A percentile compares a stretch with the other conserved stretches of the same genome.
These are phyloP conservation scores for Trichonephila clavipes DNA, from an alignment of 1,140 invertebrate genomes.

Conservation along the genomic window DNA sequence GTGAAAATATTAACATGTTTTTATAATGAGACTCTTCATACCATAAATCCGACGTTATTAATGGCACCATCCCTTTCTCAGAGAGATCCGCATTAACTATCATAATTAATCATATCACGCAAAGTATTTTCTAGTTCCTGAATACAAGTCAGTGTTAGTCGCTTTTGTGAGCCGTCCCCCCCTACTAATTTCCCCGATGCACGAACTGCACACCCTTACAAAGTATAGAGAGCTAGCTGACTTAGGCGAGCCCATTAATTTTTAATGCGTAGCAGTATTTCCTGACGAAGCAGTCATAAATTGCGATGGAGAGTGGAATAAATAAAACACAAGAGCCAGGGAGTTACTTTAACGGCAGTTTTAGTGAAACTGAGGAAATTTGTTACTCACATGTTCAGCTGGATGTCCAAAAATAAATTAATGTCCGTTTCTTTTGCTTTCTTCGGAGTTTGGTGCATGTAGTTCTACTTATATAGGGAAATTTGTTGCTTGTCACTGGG, in stretches of 20 bases:
- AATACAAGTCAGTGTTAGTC: not conserved
- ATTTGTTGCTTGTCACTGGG: too few species aligned
- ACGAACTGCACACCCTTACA: not conserved
- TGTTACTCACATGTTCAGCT: not conserved
- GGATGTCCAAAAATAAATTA: not conserved
- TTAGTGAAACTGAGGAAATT: not conserved
- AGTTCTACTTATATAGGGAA: not conserved
- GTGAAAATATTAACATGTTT: too few species aligned
- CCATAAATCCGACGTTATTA: too few species aligned
- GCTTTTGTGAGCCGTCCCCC: not conserved
- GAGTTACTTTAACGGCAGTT: not conserved
- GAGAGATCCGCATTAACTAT: not conserved
- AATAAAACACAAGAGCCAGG: not conserved
- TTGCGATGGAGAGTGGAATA: not conserved
- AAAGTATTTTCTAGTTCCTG: not conserved
- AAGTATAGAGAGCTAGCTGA: not conserved
- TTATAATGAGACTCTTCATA: too few species aligned
- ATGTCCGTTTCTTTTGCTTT: not conserved
- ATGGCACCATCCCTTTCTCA: not conserved
- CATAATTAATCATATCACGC: slow-evolving; percentile 2
- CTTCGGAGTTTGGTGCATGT: not conserved
- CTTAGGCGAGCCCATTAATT: not conserved
- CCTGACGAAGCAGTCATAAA: not conserved
- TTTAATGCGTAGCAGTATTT: not conserved
- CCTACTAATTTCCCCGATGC: not conserved